Conservation (phyloP, 1,140 invertebrate species). For the Linepithema humile region DNA sequence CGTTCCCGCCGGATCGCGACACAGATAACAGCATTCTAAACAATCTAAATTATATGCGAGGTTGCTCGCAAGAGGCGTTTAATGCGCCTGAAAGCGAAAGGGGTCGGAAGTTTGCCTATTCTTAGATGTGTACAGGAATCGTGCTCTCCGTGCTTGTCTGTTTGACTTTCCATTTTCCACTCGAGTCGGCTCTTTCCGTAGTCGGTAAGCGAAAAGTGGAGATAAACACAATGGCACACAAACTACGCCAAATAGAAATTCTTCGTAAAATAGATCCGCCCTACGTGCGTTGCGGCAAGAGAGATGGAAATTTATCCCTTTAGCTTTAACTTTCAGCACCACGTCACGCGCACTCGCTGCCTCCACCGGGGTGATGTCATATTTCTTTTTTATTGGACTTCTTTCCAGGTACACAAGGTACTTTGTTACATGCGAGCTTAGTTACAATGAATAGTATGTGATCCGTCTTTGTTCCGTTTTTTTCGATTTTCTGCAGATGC, state of each 20-base stretch:
- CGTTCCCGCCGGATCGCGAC: neutral
- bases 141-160: conserved; percentile 49
- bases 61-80: conserved; percentile 12
- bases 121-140: conserved; percentile 54
- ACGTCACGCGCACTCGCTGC: conserved; percentile 28
- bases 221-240: conserved; percentile 49
- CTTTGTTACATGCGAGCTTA: neutral
- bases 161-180: conserved; percentile 68
- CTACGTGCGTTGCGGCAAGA: conserved; percentile 40
- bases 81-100: conserved; percentile 51
- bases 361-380: neutral
- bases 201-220: conserved; percentile 39
- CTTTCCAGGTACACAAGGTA: neutral
- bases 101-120: conserved; percentile 54
- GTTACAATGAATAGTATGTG: neutral
- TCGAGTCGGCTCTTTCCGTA: conserved; percentile 49
- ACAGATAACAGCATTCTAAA: neutral
- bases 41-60: conserved; percentile 41
- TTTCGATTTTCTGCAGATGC: neutral
- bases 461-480: neutral
- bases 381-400: conserved; percentile 41
- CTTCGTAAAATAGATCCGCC: conserved; percentile 47
- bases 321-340: conserved; percentile 43
- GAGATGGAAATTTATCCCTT: conserved; percentile 58
- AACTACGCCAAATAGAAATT: conserved; percentile 49